phyloP scores from a whole-genome alignment of 2,888 invertebrate genomes.

The Andrena hattorfiana region DNA sequence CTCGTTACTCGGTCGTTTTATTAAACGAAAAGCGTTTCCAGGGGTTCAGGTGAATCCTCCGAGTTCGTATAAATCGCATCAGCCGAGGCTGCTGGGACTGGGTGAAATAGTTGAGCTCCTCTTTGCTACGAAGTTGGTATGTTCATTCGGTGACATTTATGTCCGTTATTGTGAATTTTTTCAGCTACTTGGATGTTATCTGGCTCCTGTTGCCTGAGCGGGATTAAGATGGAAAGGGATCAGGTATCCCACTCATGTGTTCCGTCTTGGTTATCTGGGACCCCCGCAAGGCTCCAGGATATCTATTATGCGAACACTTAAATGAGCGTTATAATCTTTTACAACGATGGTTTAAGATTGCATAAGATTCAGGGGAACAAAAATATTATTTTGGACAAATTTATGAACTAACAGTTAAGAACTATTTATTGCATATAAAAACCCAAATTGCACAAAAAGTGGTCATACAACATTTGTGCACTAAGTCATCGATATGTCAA shows the following conservation, averaged over 20 bases:
- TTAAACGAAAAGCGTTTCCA: neutral
- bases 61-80: neutral
- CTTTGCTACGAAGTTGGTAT: too few species aligned
- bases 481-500: too few species aligned
- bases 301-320: neutral
- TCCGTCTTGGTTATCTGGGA: conserved; percentile 30
- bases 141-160: too few species aligned
- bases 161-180: neutral
- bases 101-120: too few species aligned
- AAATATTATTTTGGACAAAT: too few species aligned
- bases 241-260: conserved; percentile 7
- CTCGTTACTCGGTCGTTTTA: conserved; percentile 9
- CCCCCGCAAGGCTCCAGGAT: conserved; percentile 2
- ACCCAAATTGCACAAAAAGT: too few species aligned
- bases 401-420: too few species aligned
- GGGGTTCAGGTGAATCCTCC: neutral
- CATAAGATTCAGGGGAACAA: too few species aligned
- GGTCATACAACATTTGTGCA: too few species aligned
- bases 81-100: too few species aligned
- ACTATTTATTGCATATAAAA: too few species aligned
- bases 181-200: neutral
- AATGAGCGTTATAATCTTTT: conserved; percentile 3
- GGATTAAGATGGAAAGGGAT: conserved; percentile 8
- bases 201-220: neutral
- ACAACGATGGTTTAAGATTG: neutral